Base-by-base conservation (phyloP, 2,113 vertebrate species). In the Trogon surrucura region DNA sequence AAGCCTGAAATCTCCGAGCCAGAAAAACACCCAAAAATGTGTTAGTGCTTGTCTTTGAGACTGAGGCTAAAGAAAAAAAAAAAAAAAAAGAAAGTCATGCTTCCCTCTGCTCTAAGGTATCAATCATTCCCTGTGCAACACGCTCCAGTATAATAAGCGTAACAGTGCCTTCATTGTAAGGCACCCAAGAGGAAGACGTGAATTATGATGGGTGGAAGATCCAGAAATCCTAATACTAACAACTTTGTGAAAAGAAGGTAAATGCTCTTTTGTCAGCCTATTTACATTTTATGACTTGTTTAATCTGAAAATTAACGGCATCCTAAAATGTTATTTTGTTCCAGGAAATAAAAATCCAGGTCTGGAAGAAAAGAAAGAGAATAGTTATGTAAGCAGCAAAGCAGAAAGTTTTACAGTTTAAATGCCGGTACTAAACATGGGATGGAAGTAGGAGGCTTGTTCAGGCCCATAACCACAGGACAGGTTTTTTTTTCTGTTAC, bases 251-350 rank as follows among this genome's bases (percentile, higher is more conserved):
- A 89, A 69, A 89, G 93, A 90, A 95, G 65, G 92, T 95, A 93
- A 97, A 95, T 95, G 93, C 69, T 92, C 88, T 93, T 96, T 97
- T 96, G 90, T 96, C 80, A 92, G 92, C 65, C 84, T 96, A 96
- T 96, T 96, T 96, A 94, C 92, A 50, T 93, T 97, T 93, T 91
- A 66, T 86, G 85, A 94, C 80, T 92, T 93, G 69, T 93, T 96
- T 95, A 94, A 96, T 89, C 85, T 84, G 81, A 91, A 96, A 95
- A 88, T 93, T 94, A 96, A 92, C 94, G 88, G 73, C 34, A 81
- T 61, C 83, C 62, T 95, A 61, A 96, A 89, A 94, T 65, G 53
- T 67, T 88, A 79, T 80, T 93, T 84, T 86, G 69, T 94, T 96
- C 77, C 88, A 92, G 90, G 93, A 96, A 96, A 92, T 88, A 93